These are phyloP conservation scores for Drosophila teissieri DNA, from an alignment of 1,140 invertebrate genomes.

Conservation along the genomic window DNA sequence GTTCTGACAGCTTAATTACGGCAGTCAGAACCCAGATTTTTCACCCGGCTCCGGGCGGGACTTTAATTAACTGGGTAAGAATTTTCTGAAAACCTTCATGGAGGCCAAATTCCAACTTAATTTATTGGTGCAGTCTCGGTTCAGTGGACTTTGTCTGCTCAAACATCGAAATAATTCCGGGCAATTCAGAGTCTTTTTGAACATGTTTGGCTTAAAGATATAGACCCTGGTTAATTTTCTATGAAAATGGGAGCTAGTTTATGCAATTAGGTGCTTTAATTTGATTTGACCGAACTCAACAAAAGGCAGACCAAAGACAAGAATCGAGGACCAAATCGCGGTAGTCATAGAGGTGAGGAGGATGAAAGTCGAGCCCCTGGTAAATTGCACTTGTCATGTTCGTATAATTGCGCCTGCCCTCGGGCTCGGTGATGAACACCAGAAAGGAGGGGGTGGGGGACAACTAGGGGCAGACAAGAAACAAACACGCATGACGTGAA, in stretches of 20 bases:
- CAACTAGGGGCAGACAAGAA: slow-evolving; percentile 27
- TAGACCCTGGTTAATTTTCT: background rate
- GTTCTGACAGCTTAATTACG: slow-evolving; percentile 53
- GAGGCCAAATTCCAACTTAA: slow-evolving; percentile 8
- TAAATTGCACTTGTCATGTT: slow-evolving; percentile 49
- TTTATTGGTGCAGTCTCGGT: slow-evolving; percentile 32
- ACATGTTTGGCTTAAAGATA: slow-evolving; percentile 9
- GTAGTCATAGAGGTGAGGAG: background rate
- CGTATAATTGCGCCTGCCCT: slow-evolving; percentile 41
- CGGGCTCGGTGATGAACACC: slow-evolving; percentile 8
- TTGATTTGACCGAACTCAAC: slow-evolving; percentile 45
- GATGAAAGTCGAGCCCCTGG: slow-evolving; percentile 16
- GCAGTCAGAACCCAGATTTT: slow-evolving; percentile 11
- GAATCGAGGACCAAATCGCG: slow-evolving; percentile 8
- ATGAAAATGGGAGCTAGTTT: slow-evolving; percentile 40
- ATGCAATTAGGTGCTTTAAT: slow-evolving; percentile 56
- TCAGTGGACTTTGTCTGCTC: slow-evolving; percentile 13
- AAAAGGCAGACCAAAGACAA: slow-evolving; percentile 18
- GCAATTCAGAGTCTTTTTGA: slow-evolving; percentile 13
- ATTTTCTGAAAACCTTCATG: slow-evolving; percentile 26
- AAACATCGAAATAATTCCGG: slow-evolving; percentile 13
- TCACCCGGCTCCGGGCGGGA: slow-evolving; percentile 16
- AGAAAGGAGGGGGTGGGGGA: slow-evolving; percentile 1
- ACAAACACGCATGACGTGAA: slow-evolving; percentile 38
- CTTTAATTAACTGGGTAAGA: slow-evolving; percentile 42